Evolutionary conservation across 1,140 invertebrate genomes (phyloP).

Genomic region (Nixonia krombeini): DNA sequence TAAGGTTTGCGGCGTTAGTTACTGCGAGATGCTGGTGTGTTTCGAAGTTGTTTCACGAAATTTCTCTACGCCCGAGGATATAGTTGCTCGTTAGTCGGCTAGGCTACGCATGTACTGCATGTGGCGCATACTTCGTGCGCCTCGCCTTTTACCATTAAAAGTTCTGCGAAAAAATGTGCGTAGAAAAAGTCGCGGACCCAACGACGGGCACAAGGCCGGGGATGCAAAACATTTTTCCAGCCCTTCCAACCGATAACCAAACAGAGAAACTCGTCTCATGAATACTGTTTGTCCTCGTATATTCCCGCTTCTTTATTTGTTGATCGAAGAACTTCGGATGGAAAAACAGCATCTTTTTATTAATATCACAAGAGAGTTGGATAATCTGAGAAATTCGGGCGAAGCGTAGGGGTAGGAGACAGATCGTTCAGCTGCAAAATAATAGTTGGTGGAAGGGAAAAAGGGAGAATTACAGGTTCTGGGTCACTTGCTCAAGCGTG

Average conservation of each 20-base stretch:
- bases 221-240: no score
- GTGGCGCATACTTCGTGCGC: constrained; percentile 25
- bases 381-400: not conserved
- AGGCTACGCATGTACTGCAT: constrained; percentile 28
- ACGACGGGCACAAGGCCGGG: not conserved
- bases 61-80: constrained; percentile 47
- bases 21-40: constrained; percentile 54
- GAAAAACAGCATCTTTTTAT: not conserved
- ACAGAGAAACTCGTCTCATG: no score
- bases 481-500: constrained; percentile 25
- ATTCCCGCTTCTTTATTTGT: not conserved
- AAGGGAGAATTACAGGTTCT: constrained; percentile 17
- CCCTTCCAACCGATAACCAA: no score
- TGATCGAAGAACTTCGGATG: not conserved
- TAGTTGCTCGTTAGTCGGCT: constrained; percentile 47
- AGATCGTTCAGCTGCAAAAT: constrained; percentile 15
- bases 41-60: constrained; percentile 61
- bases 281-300: not conserved
- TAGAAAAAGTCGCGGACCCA: constrained; percentile 5
- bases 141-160: constrained; percentile 28
- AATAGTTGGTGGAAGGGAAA: constrained; percentile 1
- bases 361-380: constrained; percentile 3
- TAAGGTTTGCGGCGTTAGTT: constrained; percentile 39
- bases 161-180: constrained; percentile 9
- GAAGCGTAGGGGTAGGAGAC: not conserved